phyloP scores from a whole-genome alignment of 35 echinoderm and acorn worm genomes.

The Strongylocentrotus purpuratus region DNA sequence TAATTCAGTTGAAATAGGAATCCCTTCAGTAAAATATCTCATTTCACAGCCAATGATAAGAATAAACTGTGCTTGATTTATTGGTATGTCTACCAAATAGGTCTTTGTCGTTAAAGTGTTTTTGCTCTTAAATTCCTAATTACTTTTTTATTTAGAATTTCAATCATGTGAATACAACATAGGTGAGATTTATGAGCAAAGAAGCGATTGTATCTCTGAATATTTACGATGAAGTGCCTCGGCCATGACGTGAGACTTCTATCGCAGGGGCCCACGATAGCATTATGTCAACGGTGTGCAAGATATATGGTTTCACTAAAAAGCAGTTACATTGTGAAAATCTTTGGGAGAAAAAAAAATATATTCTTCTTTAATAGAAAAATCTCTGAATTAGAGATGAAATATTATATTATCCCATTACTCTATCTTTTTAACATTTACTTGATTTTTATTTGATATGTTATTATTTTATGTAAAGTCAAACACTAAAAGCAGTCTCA shows the following conservation, averaged over 20 bases:
- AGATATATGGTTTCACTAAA: not conserved
- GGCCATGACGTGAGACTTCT: not conserved
- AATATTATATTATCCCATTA: too few species aligned
- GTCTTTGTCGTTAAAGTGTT: not conserved
- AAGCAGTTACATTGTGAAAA: not conserved
- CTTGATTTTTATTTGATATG: not conserved
- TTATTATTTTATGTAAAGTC: not conserved
- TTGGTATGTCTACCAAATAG: not conserved
- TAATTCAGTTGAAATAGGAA: too few species aligned
- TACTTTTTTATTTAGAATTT: slow-evolving; percentile 14
- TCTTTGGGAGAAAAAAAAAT: not conserved
- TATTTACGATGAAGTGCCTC: not conserved
- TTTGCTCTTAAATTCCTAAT: not conserved
- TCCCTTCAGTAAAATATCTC: not conserved
- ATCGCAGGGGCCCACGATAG: not conserved
- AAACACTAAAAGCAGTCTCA: too few species aligned
- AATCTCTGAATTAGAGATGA: not conserved
- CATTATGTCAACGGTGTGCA: not conserved
- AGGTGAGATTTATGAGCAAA: not conserved
- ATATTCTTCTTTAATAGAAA: not conserved
- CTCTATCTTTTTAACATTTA: not conserved
- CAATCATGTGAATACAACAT: not conserved
- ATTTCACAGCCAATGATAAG: not conserved
- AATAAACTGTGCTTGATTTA: not conserved
- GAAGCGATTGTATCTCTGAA: not conserved